Conservation (phyloP, 1,140 invertebrate genomes). For the Phymorhynchus buccinoides region DNA sequence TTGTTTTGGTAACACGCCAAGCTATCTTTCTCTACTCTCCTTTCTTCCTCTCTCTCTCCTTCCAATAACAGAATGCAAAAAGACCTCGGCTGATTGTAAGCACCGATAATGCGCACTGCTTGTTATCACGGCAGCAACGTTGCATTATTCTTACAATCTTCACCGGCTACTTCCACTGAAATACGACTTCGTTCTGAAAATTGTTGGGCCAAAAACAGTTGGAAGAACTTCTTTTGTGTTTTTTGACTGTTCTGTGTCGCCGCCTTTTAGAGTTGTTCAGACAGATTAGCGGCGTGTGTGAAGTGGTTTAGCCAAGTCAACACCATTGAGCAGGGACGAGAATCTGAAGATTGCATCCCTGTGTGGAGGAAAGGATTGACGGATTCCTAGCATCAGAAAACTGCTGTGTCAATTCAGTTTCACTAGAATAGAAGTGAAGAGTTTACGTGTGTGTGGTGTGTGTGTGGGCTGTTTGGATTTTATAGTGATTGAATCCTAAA, state of each 20-base stretch:
- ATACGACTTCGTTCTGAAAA: neutral
- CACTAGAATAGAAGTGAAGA: too few species aligned
- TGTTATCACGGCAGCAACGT: neutral
- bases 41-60: slow-evolving; percentile 18
- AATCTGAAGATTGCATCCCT: too few species aligned
- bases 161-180: neutral
- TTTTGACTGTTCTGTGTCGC: neutral
- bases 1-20: slow-evolving; percentile 22
- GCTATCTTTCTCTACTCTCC: neutral
- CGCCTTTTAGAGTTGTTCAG: neutral
- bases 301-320: too few species aligned
- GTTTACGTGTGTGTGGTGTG: too few species aligned
- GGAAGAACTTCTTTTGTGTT: neutral
- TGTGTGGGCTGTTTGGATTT: too few species aligned
- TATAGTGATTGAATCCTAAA: too few species aligned
- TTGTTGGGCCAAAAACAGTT: neutral
- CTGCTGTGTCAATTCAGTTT: too few species aligned
- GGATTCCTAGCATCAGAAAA: too few species aligned
- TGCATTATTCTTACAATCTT: neutral
- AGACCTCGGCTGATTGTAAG: neutral
- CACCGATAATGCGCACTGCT: neutral
- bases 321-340: too few species aligned
- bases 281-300: too few species aligned
- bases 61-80: neutral
- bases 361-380: too few species aligned